Evolutionary conservation across 2,888 invertebrate genomes (phyloP), one percentile per base, ranked within the genome.

Genomic region (Hemistola chrysoprasaria): DNA sequence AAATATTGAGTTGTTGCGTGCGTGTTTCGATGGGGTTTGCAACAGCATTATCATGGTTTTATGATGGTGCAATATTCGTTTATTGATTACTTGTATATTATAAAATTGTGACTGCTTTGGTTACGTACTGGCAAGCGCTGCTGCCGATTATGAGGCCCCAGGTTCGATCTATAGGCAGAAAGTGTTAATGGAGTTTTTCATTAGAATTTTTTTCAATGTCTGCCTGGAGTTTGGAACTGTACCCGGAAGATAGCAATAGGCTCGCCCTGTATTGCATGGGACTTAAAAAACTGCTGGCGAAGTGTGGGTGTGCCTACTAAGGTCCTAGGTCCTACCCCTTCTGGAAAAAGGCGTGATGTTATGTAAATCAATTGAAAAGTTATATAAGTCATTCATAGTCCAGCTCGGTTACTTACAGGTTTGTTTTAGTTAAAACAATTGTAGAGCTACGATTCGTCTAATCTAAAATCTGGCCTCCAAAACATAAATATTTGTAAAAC

Each of bases 401-500:
- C 54, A 50, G 53, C 34, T n/a, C n/a, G n/a, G 34, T 26, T 64
- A 62, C 65, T 67, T 68, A 67, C 65, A 60, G 57, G 53, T 65
- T 65, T 67, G 56, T 61, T 65, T 70, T 71, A 63, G 59, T 46
- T 64, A 59, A 67, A 67, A 64, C 63, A 63, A 60, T 61, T 49
- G 59, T 68, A 63, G 66, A 67, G 68, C 69, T 71, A 75, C 64
- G 71, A 71, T 72, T 67, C 67, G 63, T 68, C 69, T 69, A 76
- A 69, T 67, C 71, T 64, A 46, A 73, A 65, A 70, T 74, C 71
- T 64, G 69, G 72, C 65, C 65, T 67, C 16, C 55, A 55, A 71
- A 68, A 65, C 66, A 67, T 72, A 74, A 71, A 73, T 65, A 67
- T 62, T 62, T 69, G 65, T 67, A 57, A 68, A 69, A 67, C 71